A percentile compares a stretch with the other conserved stretches of the same genome.
phyloP scores from a whole-genome alignment of 2,888 invertebrate genomes.

The Cyclophora punctaria region DNA sequence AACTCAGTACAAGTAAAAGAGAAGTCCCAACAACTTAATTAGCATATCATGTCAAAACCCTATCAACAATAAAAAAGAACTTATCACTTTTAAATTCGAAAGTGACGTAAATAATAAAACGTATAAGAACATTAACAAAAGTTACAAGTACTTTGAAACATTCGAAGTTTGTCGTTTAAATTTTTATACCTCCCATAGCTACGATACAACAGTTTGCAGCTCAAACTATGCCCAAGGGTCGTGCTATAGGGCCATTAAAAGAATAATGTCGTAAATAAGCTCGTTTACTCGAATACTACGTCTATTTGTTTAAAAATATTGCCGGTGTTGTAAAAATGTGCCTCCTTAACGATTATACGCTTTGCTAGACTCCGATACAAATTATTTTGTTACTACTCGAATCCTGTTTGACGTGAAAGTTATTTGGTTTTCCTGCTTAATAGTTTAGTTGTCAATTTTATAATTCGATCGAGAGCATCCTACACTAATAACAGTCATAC shows the following conservation, averaged over 20 bases:
- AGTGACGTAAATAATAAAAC: slow-evolving; percentile 23
- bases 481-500: no score
- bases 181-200: slow-evolving; percentile 64
- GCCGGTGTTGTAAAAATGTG: slow-evolving; percentile 6
- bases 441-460: no score
- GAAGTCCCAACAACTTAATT: no score
- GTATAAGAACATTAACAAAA: slow-evolving; percentile 30
- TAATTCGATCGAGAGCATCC: no score
- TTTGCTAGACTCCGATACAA: no score
- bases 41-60: no score
- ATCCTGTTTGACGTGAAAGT: no score
- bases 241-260: slow-evolving; percentile 48
- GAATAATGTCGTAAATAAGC: slow-evolving; percentile 58
- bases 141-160: slow-evolving; percentile 35
- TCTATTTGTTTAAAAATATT: slow-evolving; percentile 30
- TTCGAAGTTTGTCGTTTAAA: slow-evolving; percentile 48
- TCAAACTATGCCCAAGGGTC: slow-evolving; percentile 54
- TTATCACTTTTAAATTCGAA: neutral
- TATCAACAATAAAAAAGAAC: slow-evolving; percentile 5
- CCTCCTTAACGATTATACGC: neutral
- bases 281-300: slow-evolving; percentile 36
- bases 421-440: no score
- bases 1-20: no score
- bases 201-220: slow-evolving; percentile 57
- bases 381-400: no score